Evolutionary conservation across 2,113 vertebrate species (phyloP).

Genomic region (Sinocyclocheilus anophthalmus): DNA sequence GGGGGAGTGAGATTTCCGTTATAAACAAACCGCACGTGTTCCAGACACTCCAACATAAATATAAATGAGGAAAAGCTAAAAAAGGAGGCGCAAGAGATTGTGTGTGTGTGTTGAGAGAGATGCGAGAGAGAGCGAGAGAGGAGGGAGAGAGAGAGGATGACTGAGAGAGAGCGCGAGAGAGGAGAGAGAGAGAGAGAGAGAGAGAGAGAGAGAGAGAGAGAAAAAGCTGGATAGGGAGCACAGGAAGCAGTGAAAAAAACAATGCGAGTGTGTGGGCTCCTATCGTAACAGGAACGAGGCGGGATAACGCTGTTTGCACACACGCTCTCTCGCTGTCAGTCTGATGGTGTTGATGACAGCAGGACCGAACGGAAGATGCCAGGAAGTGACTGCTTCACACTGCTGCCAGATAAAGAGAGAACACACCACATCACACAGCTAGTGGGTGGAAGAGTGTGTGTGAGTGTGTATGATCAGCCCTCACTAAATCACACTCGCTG

Average conservation of each 20-base stretch:
- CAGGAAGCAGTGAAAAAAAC: neutral
- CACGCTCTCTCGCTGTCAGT: slow-evolving; percentile 17
- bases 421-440: slow-evolving; percentile 7
- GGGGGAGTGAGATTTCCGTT: slow-evolving; percentile 36
- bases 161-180: too few relatives aligned
- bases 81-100: neutral
- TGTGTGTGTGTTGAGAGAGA: neutral
- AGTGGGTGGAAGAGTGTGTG: neutral
- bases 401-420: slow-evolving; percentile 39
- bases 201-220: neutral
- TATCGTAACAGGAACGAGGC: slow-evolving; percentile 43
- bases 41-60: slow-evolving; percentile 37
- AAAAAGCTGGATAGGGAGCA: neutral
- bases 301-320: slow-evolving; percentile 40
- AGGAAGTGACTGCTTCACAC: slow-evolving; percentile 32
- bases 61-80: slow-evolving; percentile 52
- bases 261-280: slow-evolving; percentile 15
- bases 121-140: too few relatives aligned
- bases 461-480: neutral
- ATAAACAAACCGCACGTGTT: slow-evolving; percentile 45
- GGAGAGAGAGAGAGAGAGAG: too few relatives aligned
- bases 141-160: too few relatives aligned
- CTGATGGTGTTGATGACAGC: slow-evolving; percentile 45
- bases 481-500: slow-evolving; percentile 4
- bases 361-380: slow-evolving; percentile 26